Percentiles rank a stretch among this genome's conserved stretches.
Evolutionary conservation across 1,140 invertebrate genomes (phyloP).

Genomic region (Tigriopus japonicus): DNA sequence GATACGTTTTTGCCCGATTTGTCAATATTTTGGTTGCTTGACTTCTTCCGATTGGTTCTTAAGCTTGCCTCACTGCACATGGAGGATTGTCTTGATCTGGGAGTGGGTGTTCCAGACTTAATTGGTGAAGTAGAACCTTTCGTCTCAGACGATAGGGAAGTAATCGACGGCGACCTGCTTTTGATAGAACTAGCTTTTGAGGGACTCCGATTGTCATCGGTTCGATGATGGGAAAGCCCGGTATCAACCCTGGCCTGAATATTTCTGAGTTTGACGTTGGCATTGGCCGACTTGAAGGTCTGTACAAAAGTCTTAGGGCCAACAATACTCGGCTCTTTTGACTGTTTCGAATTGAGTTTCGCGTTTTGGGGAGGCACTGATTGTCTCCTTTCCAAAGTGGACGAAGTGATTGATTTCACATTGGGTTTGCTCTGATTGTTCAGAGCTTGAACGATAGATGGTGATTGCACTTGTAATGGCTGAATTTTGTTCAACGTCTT

Average conservation of each 20-base stretch:
- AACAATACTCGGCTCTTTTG: neutral
- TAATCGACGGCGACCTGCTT: too few relatives aligned
- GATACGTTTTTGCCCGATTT: too few relatives aligned
- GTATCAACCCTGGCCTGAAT: neutral
- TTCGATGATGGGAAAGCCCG: too few relatives aligned
- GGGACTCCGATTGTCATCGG: too few relatives aligned
- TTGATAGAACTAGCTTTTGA: too few relatives aligned
- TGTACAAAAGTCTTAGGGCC: neutral
- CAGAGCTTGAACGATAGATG: neutral
- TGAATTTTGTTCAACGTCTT: neutral
- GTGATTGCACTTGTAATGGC: conserved; percentile 7
- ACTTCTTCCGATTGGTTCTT: too few relatives aligned
- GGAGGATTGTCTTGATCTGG: too few relatives aligned
- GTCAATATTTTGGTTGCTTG: too few relatives aligned
- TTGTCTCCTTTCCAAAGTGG: neutral
- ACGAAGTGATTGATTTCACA: neutral
- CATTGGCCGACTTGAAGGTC: neutral
- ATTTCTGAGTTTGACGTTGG: neutral
- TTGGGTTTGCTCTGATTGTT: neutral
- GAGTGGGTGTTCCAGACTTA: too few relatives aligned
- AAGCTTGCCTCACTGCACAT: too few relatives aligned
- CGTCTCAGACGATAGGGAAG: too few relatives aligned
- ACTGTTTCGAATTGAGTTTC: neutral
- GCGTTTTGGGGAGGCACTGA: neutral
- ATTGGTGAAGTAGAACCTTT: too few relatives aligned